phyloP scores from a whole-genome alignment of 2,888 invertebrate genomes.

The Tiliacea citrago region DNA sequence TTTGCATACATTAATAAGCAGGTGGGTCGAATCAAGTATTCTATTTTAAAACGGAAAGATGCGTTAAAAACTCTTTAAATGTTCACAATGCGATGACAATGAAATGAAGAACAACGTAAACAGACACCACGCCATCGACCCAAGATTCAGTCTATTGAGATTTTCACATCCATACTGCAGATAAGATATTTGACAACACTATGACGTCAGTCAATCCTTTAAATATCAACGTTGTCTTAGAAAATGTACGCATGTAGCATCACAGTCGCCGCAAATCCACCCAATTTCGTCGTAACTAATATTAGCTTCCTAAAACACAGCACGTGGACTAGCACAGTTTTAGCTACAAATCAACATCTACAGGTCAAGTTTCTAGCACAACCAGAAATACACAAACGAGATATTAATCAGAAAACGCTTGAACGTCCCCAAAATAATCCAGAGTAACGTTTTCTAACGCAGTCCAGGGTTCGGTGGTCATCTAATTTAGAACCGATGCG shows the following conservation, averaged over 20 bases:
- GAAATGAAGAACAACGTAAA: neutral
- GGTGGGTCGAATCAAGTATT: neutral
- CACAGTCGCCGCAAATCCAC: conserved; percentile 10
- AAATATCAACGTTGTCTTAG: conserved; percentile 3
- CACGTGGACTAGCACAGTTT: conserved; percentile 54
- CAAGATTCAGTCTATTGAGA: neutral
- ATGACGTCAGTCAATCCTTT: conserved; percentile 1
- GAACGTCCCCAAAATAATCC: conserved; percentile 51
- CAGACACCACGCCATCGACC: neutral
- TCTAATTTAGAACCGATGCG: conserved; percentile 59
- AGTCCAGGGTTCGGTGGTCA: conserved; percentile 44
- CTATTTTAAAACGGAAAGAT: conserved; percentile 20
- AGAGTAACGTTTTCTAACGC: conserved; percentile 41
- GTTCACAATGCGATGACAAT: neutral
- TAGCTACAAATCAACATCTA: conserved; percentile 38
- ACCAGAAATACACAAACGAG: conserved; percentile 53
- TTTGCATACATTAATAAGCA: neutral
- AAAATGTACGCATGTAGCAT: neutral
- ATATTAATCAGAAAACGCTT: conserved; percentile 33
- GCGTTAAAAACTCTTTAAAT: neutral
- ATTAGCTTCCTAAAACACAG: conserved; percentile 22
- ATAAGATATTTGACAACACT: conserved; percentile 10
- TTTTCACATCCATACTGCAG: conserved; percentile 1
- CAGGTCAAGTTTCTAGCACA: conserved; percentile 61
- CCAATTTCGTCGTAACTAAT: conserved; percentile 5